Percentiles rank a stretch among this genome's conserved stretches.
phyloP scores from a whole-genome alignment of 2,888 invertebrate species.

The Argynnis bischoffii region DNA sequence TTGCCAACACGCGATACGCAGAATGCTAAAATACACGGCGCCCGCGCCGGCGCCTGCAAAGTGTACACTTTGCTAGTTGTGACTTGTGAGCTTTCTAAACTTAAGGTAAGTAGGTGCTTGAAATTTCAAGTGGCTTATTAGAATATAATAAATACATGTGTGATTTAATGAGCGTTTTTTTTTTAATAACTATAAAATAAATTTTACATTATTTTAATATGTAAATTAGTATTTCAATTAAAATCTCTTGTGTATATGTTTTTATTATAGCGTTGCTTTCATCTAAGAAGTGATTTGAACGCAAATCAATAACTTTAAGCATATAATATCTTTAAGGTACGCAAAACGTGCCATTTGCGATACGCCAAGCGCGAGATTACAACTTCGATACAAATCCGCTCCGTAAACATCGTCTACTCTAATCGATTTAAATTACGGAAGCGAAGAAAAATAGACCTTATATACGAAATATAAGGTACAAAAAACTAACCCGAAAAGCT shows the following conservation, averaged over 20 bases:
- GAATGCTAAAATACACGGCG: constrained; percentile 62
- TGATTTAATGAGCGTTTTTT: neutral
- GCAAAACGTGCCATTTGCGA: constrained; percentile 36
- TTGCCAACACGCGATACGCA: constrained; percentile 57
- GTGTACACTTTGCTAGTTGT: constrained; percentile 33
- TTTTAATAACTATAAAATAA: too few relatives aligned
- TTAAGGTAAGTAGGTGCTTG: constrained; percentile 25
- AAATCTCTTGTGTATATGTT: neutral
- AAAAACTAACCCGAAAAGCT: neutral
- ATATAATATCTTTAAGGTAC: constrained; percentile 28
- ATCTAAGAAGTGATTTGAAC: constrained; percentile 7
- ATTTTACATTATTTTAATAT: too few relatives aligned
- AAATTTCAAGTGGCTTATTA: constrained; percentile 2
- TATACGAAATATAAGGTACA: constrained; percentile 41
- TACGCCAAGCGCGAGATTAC: constrained; percentile 55
- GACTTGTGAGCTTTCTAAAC: constrained; percentile 33
- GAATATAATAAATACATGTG: neutral
- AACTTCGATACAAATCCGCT: constrained; percentile 63
- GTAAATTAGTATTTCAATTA: too few relatives aligned
- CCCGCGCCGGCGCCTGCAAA: constrained; percentile 47
- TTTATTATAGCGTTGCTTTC: neutral
- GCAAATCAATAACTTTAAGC: constrained; percentile 24
- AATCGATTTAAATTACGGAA: constrained; percentile 55
- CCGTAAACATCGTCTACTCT: constrained; percentile 55
- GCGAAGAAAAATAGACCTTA: constrained; percentile 44